Evolutionary conservation across 1,140 invertebrate genomes (phyloP), one percentile per base, ranked within the genome.

Genomic region (Heliconius congener): DNA sequence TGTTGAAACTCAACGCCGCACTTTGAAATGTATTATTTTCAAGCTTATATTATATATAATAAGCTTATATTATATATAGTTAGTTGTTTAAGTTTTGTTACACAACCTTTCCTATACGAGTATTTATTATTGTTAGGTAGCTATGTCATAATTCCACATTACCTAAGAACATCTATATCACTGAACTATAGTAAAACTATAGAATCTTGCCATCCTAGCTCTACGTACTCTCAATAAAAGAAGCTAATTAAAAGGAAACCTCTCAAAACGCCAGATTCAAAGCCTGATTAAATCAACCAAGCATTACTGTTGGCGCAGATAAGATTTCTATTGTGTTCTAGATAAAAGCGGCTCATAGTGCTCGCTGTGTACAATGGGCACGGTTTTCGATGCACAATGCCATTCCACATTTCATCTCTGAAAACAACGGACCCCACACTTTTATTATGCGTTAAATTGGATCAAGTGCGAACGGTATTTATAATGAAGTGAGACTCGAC

Each of bases 381-480:
- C 85, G 84, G 85, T 85, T 77, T 86, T 84, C 88, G 85, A 90
- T 91, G 87, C 90, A 92, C 89, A 91, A 92, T 92, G 85, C 84
- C 79, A 89, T 89, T 84, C 85, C 90, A 87, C 86, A 88, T 87
- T 87, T 90, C 86, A 89, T 87, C 77, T 87, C 86, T 86, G 84
- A 87, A 92, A 92, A 92, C 90, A 93, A 90, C 87, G 85, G 87
- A 84, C 81, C 84, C 82, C 85, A 85, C 89, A 91, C 86, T 91
- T 89, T 90, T 89, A 91, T 90, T 90, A 87, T 91, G 81, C 83
- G 85, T 84, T 88, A 87, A 91, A 92, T 88, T 90, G 87, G 87
- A 91, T 85, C 83, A 88, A 84, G 85, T 86, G 84, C 81, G 74
- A 86, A 86, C 11, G 50, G 70, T 71, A 72, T 72, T 77, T 71